These are phyloP conservation scores for Etheostoma spectabile DNA, from an alignment of 2,113 vertebrate species.

Conservation along the genomic window DNA sequence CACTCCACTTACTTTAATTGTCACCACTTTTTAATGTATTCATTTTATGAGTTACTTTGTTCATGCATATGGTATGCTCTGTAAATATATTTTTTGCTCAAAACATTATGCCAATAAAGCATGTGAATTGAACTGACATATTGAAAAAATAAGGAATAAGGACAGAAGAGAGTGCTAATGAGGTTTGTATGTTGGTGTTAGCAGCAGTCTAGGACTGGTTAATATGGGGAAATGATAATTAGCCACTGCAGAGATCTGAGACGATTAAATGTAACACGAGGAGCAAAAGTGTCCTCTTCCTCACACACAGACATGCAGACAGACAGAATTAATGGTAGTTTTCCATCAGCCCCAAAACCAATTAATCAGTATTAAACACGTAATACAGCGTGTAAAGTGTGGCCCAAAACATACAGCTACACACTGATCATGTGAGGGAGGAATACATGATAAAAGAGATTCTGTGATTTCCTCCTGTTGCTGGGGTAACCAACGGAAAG, in stretches of 20 bases:
- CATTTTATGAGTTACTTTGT: background rate
- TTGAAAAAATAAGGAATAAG: background rate
- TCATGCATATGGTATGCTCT: background rate
- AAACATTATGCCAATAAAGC: background rate
- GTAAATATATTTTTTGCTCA: background rate
- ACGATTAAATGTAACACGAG: background rate
- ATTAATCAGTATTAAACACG: background rate
- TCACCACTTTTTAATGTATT: background rate
- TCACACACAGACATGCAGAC: background rate
- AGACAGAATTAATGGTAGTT: background rate
- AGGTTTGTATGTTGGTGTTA: background rate
- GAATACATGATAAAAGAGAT: constrained; percentile 34
- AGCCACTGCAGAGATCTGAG: background rate
- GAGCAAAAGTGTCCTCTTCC: background rate
- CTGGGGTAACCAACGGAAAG: constrained; percentile 91
- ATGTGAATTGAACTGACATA: too few relatives aligned
- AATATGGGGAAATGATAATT: background rate
- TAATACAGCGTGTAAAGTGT: background rate
- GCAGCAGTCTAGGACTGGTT: background rate
- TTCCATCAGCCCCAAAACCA: background rate
- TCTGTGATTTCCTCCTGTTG: constrained; percentile 83
- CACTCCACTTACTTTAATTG: background rate
- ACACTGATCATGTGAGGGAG: constrained; percentile 57
- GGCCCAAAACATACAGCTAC: constrained; percentile 6
- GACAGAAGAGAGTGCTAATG: background rate